Conservation (phyloP, 2,113 vertebrate species). For the Tautogolabrus adspersus region DNA sequence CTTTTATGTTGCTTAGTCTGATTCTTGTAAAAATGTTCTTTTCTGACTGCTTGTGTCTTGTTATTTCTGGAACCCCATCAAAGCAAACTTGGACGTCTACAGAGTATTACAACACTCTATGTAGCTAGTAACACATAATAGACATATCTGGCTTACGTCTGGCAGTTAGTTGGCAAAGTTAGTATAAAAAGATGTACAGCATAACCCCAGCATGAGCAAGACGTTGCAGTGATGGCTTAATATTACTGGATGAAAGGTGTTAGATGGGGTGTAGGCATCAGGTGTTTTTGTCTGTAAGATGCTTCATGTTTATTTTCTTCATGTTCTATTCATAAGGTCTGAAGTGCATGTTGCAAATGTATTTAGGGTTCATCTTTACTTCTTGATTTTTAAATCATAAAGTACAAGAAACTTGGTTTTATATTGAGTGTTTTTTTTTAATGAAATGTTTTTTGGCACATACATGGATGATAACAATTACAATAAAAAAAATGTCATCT, state of each 20-base stretch:
- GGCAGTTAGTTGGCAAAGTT: not conserved
- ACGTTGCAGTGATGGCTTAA: not conserved
- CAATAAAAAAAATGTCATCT: too few relatives aligned
- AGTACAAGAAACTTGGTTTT: too few relatives aligned
- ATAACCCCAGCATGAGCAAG: not conserved
- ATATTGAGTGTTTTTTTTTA: too few relatives aligned
- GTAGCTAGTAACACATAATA: not conserved
- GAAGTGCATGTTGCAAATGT: too few relatives aligned
- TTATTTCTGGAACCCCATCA: not conserved
- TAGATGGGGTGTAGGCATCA: not conserved
- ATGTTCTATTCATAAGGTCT: too few relatives aligned
- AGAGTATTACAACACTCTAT: slow-evolving; percentile 3
- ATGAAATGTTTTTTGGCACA: too few relatives aligned
- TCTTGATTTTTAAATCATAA: too few relatives aligned
- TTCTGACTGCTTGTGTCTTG: not conserved
- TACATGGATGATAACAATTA: too few relatives aligned
- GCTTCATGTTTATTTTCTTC: not conserved
- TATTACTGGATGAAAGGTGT: not conserved
- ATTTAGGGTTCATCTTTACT: too few relatives aligned
- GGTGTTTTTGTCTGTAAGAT: not conserved
- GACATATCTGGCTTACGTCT: not conserved
- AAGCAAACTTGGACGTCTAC: not conserved
- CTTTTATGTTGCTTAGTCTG: not conserved
- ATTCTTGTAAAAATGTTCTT: not conserved
- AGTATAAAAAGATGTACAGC: not conserved